Conservation (phyloP, 2,888 invertebrate genomes). For the Morpho helenor region DNA sequence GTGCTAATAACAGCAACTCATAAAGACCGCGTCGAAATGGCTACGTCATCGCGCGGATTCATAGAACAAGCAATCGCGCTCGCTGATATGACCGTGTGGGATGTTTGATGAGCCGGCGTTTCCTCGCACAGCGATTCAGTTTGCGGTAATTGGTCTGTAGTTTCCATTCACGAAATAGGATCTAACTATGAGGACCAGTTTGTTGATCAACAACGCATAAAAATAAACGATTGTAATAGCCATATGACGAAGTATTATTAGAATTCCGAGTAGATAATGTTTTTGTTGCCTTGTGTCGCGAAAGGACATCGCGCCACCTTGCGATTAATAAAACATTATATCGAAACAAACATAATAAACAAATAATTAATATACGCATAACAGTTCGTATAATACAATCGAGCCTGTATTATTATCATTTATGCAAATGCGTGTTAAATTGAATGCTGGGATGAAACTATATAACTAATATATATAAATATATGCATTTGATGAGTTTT, state of each 20-base stretch:
- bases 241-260: too few relatives aligned
- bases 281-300: too few relatives aligned
- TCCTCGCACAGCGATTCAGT: constrained; percentile 1
- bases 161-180: background rate
- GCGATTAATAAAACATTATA: too few relatives aligned
- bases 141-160: constrained; percentile 1
- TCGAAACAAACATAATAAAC: too few relatives aligned
- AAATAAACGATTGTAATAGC: background rate
- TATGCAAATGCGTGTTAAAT: too few relatives aligned
- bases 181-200: background rate
- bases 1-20: background rate
- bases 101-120: constrained; percentile 2
- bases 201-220: background rate
- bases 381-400: too few relatives aligned
- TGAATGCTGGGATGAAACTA: too few relatives aligned
- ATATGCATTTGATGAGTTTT: too few relatives aligned
- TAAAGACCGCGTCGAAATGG: constrained; percentile 2
- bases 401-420: too few relatives aligned
- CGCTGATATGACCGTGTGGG: constrained; percentile 13
- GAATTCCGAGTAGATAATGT: background rate
- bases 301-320: too few relatives aligned
- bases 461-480: too few relatives aligned
- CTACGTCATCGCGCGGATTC: constrained; percentile 21
- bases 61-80: constrained; percentile 18
- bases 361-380: too few relatives aligned